Conservation (phyloP, 2,888 invertebrate genomes). For the Aporophyla lueneburgensis region DNA sequence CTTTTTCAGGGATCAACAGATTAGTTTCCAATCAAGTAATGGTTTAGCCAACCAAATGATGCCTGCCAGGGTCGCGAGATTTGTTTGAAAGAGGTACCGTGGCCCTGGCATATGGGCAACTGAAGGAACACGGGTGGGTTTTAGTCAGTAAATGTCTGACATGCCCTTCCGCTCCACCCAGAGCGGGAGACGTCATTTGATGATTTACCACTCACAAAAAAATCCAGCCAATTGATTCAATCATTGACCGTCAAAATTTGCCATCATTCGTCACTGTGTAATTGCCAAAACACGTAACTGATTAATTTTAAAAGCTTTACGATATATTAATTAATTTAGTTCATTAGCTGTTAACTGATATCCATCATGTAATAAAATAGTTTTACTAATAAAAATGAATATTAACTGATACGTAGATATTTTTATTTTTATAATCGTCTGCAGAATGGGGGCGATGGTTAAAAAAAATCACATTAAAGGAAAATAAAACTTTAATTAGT, state of each 20-base stretch:
- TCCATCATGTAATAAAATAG: constrained; percentile 38
- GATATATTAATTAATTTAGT: constrained; percentile 32
- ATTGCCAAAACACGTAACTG: constrained; percentile 1
- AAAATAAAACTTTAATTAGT: constrained; percentile 31
- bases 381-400: constrained; percentile 45
- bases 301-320: constrained; percentile 32
- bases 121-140: no score
- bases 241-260: neutral
- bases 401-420: neutral
- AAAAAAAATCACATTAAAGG: neutral
- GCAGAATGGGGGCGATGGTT: no score
- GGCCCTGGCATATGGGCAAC: no score
- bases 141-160: no score
- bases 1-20: neutral
- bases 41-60: neutral
- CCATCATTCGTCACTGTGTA: constrained; percentile 15
- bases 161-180: no score
- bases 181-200: no score
- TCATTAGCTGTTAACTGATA: constrained; percentile 44
- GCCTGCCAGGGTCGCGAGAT: no score
- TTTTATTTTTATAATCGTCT: neutral
- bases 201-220: no score
- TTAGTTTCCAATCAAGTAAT: neutral
- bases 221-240: no score
- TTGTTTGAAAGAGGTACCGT: no score